These are phyloP conservation scores for Chionomys nivalis DNA, from an alignment of 2,113 vertebrate species.

Conservation along the genomic window DNA sequence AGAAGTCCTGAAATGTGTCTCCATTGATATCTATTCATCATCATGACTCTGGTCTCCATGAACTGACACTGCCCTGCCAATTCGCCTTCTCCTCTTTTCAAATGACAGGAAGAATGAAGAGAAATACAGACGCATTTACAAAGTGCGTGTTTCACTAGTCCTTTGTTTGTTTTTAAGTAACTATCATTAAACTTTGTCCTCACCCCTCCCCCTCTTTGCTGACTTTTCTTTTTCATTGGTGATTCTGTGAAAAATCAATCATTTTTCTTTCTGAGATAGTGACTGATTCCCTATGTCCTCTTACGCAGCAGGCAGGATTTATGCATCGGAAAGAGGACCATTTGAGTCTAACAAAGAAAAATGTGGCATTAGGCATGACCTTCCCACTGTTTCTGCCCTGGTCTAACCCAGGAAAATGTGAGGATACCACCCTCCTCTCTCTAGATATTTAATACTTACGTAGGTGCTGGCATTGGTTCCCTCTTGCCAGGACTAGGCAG, in stretches of 20 bases:
- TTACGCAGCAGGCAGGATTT: neutral
- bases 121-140: neutral
- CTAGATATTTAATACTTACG: neutral
- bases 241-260: neutral
- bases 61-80: rapidly evolving
- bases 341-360: neutral
- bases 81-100: neutral
- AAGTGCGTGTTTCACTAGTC: neutral
- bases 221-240: neutral
- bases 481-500: neutral
- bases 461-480: neutral
- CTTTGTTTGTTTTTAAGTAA: neutral
- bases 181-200: neutral
- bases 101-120: neutral
- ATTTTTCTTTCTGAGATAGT: neutral
- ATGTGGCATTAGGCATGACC: neutral
- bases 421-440: neutral
- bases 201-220: neutral
- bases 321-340: neutral
- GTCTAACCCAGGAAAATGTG: neutral
- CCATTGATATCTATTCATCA: too few relatives aligned
- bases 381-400: neutral
- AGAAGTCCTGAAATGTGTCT: neutral
- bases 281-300: neutral
- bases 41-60: neutral